phyloP scores from a whole-genome alignment of 2,888 invertebrate species.

The Meloe dianella region DNA sequence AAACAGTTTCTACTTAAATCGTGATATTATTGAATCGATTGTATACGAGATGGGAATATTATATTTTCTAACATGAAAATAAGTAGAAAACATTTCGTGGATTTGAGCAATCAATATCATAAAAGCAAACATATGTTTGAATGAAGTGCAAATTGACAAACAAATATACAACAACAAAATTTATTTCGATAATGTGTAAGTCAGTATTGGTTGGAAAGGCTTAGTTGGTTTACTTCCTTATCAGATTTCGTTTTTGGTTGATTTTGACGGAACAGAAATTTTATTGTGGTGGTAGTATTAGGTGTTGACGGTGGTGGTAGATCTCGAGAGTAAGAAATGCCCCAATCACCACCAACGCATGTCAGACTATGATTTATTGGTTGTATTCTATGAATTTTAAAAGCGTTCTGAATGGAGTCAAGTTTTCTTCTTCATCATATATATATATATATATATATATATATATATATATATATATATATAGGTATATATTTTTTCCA shows the following conservation, averaged over 20 bases:
- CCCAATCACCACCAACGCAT: constrained; percentile 27
- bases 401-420: constrained; percentile 5
- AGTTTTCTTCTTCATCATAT: not conserved
- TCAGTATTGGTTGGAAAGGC: not conserved
- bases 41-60: no score
- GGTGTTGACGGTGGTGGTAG: constrained; percentile 20
- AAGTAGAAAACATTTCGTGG: constrained; percentile 25
- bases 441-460: no score
- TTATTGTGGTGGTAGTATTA: constrained; percentile 20
- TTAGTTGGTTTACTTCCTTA: constrained; percentile 15
- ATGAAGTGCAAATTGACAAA: constrained; percentile 25
- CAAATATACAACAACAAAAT: constrained; percentile 19
- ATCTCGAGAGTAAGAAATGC: constrained; percentile 19
- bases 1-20: no score
- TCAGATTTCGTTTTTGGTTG: constrained; percentile 23
- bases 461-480: no score
- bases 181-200: constrained; percentile 12
- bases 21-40: no score
- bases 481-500: no score
- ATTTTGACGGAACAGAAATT: constrained; percentile 29
- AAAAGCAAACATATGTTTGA: constrained; percentile 25
- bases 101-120: constrained; percentile 57
- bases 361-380: constrained; percentile 32
- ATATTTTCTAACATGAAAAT: constrained; percentile 27
- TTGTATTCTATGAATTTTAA: constrained; percentile 17